These are phyloP conservation scores for Rutpela maculata DNA, from an alignment of 2,888 invertebrate species.

Conservation along the genomic window DNA sequence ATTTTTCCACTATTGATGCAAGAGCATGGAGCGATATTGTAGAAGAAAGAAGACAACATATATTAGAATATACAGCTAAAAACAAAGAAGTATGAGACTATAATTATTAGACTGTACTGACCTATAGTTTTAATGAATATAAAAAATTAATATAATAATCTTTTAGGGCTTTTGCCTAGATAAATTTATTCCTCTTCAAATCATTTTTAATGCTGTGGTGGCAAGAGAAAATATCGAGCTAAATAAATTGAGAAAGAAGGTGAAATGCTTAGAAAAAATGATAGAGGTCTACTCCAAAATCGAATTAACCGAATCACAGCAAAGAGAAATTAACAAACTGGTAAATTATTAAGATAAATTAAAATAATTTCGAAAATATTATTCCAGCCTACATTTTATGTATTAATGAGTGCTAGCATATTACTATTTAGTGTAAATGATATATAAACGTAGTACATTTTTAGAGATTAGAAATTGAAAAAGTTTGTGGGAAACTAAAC, in stretches of 20 bases:
- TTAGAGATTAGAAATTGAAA: too few species aligned
- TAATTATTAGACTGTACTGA: neutral
- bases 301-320: neutral
- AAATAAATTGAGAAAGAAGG: neutral
- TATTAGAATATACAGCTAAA: constrained; percentile 75
- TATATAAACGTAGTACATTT: too few species aligned
- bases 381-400: too few species aligned
- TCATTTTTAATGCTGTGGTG: constrained; percentile 61
- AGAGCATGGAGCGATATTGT: constrained; percentile 78
- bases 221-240: constrained; percentile 34
- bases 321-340: neutral
- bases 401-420: too few species aligned
- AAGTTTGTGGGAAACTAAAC: too few species aligned
- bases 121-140: neutral
- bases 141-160: neutral
- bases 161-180: constrained; percentile 57
- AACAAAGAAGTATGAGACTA: constrained; percentile 45
- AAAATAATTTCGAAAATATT: neutral
- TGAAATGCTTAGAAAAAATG: neutral
- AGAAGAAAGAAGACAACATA: constrained; percentile 77
- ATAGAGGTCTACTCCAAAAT: neutral
- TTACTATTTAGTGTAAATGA: too few species aligned
- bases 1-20: constrained; percentile 77
- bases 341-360: too few species aligned
- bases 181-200: constrained; percentile 69